A percentile compares a stretch with the other conserved stretches of the same genome.
These are phyloP conservation scores for Cartodere bifasciata DNA, from an alignment of 2,888 invertebrate species.

Conservation along the genomic window DNA sequence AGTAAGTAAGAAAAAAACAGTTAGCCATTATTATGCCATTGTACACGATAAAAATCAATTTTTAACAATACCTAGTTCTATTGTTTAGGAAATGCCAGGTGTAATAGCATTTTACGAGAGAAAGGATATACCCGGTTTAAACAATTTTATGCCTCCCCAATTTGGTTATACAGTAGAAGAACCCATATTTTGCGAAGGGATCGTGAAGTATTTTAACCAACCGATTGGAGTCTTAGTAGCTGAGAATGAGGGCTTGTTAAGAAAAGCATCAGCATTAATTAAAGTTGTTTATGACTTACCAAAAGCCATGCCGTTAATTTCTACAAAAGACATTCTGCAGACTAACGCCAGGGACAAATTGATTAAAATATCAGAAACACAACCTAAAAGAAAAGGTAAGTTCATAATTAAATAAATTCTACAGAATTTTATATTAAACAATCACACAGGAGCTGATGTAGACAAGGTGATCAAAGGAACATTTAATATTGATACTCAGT, in stretches of 20 bases:
- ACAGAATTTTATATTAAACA: no score
- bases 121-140: conserved; percentile 58
- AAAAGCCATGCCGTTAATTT: conserved; percentile 34
- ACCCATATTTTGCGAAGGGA: conserved; percentile 40
- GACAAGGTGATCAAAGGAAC: conserved; percentile 43
- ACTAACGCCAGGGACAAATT: conserved; percentile 35
- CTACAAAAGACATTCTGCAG: conserved; percentile 38
- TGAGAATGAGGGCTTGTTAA: conserved; percentile 42
- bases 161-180: conserved; percentile 25
- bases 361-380: conserved; percentile 27
- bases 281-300: conserved; percentile 41
- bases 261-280: conserved; percentile 44
- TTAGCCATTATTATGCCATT: background rate
- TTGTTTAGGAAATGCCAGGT: conserved; percentile 46
- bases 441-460: conserved; percentile 24
- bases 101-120: conserved; percentile 51
- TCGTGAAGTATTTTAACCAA: conserved; percentile 54
- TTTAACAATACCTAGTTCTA: background rate
- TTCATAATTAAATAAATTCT: no score
- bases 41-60: background rate
- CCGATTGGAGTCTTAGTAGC: conserved; percentile 65
- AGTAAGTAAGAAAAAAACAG: background rate
- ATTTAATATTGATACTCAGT: conserved; percentile 48
- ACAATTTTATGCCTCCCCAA: conserved; percentile 39
- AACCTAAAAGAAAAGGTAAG: conserved; percentile 29